Conservation (phyloP, 2,888 invertebrate genomes). For the Sisyra nigra region DNA sequence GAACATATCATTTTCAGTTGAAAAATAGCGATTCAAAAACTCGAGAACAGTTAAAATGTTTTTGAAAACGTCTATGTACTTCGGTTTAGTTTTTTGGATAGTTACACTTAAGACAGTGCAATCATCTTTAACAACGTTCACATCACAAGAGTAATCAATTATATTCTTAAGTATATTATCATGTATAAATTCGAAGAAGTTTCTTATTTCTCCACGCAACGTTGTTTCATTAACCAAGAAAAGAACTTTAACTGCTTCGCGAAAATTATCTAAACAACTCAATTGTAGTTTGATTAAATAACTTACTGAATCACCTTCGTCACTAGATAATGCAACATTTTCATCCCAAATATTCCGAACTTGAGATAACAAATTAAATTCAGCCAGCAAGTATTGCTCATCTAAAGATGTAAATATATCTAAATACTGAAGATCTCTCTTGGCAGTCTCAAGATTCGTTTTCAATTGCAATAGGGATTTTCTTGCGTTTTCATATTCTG, state of each 20-base stretch:
- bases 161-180: slow-evolving; percentile 39
- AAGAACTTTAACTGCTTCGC: slow-evolving; percentile 27
- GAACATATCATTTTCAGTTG: slow-evolving; percentile 28
- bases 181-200: slow-evolving; percentile 40
- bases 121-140: slow-evolving; percentile 26
- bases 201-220: slow-evolving; percentile 32
- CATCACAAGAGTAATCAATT: slow-evolving; percentile 30
- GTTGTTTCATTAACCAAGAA: slow-evolving; percentile 21
- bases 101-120: slow-evolving; percentile 27
- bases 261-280: slow-evolving; percentile 17
- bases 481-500: slow-evolving; percentile 29
- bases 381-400: slow-evolving; percentile 12
- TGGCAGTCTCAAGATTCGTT: slow-evolving; percentile 27
- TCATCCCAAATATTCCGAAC: slow-evolving; percentile 29
- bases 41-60: slow-evolving; percentile 39
- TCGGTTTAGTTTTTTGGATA: slow-evolving; percentile 24
- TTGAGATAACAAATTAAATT: neutral
- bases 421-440: slow-evolving; percentile 32
- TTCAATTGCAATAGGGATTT: slow-evolving; percentile 33
- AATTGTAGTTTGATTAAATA: slow-evolving; percentile 24
- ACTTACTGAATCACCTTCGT: slow-evolving; percentile 23
- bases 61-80: slow-evolving; percentile 35
- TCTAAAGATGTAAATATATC: slow-evolving; percentile 34
- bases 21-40: slow-evolving; percentile 38
- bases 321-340: slow-evolving; percentile 28